Conservation (phyloP, 2,113 vertebrate genomes). For the Euleptes europaea region DNA sequence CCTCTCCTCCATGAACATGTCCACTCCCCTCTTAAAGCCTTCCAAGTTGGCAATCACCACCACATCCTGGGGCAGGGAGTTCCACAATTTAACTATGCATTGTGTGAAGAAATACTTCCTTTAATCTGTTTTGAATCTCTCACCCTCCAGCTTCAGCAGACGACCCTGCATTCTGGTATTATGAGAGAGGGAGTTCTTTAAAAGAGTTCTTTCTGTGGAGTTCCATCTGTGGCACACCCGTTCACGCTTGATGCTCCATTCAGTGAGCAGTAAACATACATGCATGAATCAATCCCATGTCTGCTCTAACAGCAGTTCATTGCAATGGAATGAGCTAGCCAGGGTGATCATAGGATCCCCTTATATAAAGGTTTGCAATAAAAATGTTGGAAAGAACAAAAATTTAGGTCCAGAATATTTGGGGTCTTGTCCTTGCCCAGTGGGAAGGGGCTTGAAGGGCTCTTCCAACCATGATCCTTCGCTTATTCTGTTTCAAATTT, state of each 20-base stretch:
- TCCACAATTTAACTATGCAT: too few species aligned
- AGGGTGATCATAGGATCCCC: too few species aligned
- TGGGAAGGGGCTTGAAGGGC: neutral
- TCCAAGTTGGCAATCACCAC: too few species aligned
- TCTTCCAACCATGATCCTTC: neutral
- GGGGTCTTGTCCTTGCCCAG: neutral
- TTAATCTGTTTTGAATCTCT: too few species aligned
- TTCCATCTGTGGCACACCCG: neutral
- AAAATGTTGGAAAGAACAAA: neutral
- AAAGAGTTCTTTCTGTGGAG: too few species aligned
- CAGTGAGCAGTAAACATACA: neutral
- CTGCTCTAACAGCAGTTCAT: neutral
- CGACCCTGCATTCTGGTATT: too few species aligned
- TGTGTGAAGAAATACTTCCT: too few species aligned
- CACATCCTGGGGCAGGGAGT: too few species aligned
- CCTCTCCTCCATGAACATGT: too few species aligned
- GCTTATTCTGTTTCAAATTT: constrained; percentile 31
- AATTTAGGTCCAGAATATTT: neutral
- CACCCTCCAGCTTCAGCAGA: too few species aligned
- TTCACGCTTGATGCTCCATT: neutral
- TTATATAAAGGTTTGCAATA: neutral
- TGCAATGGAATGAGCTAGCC: neutral
- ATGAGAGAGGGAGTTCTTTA: too few species aligned
- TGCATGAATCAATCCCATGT: neutral
- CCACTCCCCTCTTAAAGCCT: too few species aligned